Percentiles rank a stretch among this genome's conserved stretches.
phyloP scores from a whole-genome alignment of 2,113 vertebrate genomes.

The Malaclemys terrapin region DNA sequence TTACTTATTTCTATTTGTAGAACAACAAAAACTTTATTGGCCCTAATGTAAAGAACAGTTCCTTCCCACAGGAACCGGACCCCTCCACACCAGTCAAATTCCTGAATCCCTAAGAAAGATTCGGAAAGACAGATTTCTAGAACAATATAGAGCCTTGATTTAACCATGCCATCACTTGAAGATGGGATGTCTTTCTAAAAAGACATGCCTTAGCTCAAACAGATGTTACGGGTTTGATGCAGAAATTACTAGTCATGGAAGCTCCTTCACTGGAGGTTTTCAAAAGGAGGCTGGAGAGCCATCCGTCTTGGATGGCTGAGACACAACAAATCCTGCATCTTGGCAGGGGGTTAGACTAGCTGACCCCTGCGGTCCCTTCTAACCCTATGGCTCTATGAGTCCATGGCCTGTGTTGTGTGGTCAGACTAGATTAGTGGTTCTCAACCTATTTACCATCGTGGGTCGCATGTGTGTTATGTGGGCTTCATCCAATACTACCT shows the following conservation, averaged over 20 bases:
- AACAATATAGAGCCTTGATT: neutral
- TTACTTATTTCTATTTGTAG: neutral
- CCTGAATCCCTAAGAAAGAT: neutral
- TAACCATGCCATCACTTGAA: neutral
- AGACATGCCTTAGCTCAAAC: neutral
- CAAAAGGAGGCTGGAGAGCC: neutral
- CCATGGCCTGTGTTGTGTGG: neutral
- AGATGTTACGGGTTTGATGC: fast-evolving
- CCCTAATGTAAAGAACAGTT: neutral
- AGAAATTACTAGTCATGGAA: neutral
- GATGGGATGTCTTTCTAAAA: neutral
- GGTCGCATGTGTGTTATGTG: too few species aligned
- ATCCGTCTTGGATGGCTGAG: neutral
- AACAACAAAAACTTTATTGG: neutral
- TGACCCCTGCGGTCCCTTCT: neutral
- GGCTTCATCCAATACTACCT: too few species aligned
- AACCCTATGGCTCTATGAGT: neutral
- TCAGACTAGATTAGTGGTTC: neutral
- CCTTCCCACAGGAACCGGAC: neutral
- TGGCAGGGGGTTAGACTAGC: neutral
- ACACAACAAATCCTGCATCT: neutral
- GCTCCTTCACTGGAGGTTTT: neutral
- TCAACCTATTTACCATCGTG: too few species aligned
- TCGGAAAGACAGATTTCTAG: neutral
- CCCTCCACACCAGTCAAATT: neutral